Percentiles rank a stretch among this genome's conserved stretches.
phyloP scores from a whole-genome alignment of 1,140 invertebrate genomes.

The Mercenaria mercenaria region DNA sequence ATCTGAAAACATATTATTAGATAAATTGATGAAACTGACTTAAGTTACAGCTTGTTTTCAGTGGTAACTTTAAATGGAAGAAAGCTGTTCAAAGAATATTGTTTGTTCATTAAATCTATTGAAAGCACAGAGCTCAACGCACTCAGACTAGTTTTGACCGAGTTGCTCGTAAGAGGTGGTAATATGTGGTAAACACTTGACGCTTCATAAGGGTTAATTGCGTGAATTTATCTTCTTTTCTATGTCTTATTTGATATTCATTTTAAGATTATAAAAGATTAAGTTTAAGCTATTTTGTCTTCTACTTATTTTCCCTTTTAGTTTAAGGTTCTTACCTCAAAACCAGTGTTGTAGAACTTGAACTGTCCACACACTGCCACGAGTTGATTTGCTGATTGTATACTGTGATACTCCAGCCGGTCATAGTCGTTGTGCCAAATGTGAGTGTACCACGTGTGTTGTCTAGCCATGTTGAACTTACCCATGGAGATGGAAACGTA shows the following conservation, averaged over 20 bases:
- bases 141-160: no score
- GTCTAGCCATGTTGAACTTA: neutral
- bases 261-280: neutral
- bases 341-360: neutral
- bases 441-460: neutral
- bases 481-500: conserved; percentile 29
- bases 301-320: no score
- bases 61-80: no score
- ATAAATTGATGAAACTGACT: no score
- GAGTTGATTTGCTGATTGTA: neutral
- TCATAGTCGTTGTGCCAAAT: neutral
- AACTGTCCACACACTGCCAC: conserved; percentile 7
- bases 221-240: neutral
- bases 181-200: no score
- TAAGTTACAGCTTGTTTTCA: no score
- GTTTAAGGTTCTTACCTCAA: conserved; percentile 28
- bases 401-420: conserved; percentile 6
- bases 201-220: no score
- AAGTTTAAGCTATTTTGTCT: neutral
- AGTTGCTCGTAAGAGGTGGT: no score
- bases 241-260: neutral
- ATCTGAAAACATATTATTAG: neutral
- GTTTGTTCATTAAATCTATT: no score
- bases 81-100: no score
- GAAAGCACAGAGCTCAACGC: no score